Percentiles rank a stretch among this genome's conserved stretches.
These are phyloP conservation scores for Lampris incognitus DNA, from an alignment of 2,113 vertebrate species.

Conservation along the genomic window DNA sequence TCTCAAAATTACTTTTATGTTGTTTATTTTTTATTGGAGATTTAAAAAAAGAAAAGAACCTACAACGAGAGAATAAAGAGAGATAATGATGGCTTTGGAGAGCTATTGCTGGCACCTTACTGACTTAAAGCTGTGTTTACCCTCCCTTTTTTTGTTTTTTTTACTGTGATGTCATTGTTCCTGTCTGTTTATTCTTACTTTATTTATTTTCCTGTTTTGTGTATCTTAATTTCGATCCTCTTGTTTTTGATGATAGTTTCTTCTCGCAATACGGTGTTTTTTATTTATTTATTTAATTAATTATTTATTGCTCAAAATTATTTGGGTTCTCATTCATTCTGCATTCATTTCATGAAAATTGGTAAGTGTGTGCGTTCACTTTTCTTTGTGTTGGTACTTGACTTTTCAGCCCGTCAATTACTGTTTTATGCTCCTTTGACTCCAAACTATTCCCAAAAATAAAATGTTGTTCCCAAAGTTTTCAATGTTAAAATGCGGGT, in stretches of 20 bases:
- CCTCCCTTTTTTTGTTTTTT: conserved; percentile 75
- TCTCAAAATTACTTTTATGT: conserved; percentile 83
- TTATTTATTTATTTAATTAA: conserved; percentile 70
- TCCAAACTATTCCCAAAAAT: conserved; percentile 97
- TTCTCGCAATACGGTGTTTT: conserved; percentile 83
- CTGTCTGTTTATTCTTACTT: conserved; percentile 61
- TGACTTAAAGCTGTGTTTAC: conserved; percentile 77
- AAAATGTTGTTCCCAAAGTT: conserved; percentile 96
- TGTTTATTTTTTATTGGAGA: conserved; percentile 83
- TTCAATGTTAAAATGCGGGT: conserved; percentile 68
- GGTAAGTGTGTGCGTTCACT: conserved; percentile 83
- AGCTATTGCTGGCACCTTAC: conserved; percentile 86
- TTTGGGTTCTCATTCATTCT: conserved; percentile 81
- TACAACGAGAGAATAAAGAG: conserved; percentile 83
- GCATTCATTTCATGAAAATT: conserved; percentile 74
- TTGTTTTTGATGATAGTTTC: conserved; percentile 76
- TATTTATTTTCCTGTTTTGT: conserved; percentile 76
- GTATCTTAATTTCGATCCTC: conserved; percentile 64
- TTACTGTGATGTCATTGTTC: conserved; percentile 81
- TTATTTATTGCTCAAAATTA: conserved; percentile 72
- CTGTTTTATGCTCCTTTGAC: conserved; percentile 88
- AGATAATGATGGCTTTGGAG: conserved; percentile 85
- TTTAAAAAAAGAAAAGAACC: conserved; percentile 60
- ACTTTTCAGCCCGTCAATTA: conserved; percentile 79
- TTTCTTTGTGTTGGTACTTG: conserved; percentile 87